Base-by-base conservation (phyloP, 2,797 vertebrate species). In the Discoglossus pictus region DNA sequence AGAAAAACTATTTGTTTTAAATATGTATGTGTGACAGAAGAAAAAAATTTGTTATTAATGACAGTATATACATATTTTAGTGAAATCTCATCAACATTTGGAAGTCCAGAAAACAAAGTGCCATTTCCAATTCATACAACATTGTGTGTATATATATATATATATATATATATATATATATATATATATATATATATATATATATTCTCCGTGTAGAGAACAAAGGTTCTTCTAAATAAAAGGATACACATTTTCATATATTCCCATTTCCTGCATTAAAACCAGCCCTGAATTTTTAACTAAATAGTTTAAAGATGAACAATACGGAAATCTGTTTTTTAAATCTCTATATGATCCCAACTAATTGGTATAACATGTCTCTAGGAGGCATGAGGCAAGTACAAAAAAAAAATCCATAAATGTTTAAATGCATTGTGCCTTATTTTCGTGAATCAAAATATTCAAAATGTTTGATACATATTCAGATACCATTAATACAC, bases 101-200 rank as follows among this genome's bases (percentile, higher is more conserved):
- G 61, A 64, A 65, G 53, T 46, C 24, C 36, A 25, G 52, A 64
- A 65, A 50, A 58, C 23, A 68, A 71, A 71, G 68, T 71, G 68
- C 61, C 23, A 58, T 65, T 64, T 59, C 61, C 54, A 64, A 52
- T 40, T 52, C n/a, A 58, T 44, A 64, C 24, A 20, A n/a, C 52
- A 12, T 25, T 44, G n/a, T n/a, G n/a, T n/a, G n/a, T n/a, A n/a
- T n/a, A n/a, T n/a, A n/a, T n/a, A n/a, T n/a, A n/a, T n/a, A n/a
- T n/a, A n/a, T n/a, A n/a, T n/a, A n/a, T n/a, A n/a, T n/a, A n/a
- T n/a, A n/a, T n/a, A n/a, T n/a, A n/a, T n/a, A n/a, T n/a, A n/a
- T n/a, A n/a, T n/a, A n/a, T n/a, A n/a, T n/a, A n/a, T n/a, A n/a
- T n/a, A n/a, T n/a, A n/a, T 48, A 70, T 55, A 51, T 63, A 56